Evolutionary conservation across 2,888 invertebrate genomes (phyloP).

Genomic region (Acrobasis consociella): DNA sequence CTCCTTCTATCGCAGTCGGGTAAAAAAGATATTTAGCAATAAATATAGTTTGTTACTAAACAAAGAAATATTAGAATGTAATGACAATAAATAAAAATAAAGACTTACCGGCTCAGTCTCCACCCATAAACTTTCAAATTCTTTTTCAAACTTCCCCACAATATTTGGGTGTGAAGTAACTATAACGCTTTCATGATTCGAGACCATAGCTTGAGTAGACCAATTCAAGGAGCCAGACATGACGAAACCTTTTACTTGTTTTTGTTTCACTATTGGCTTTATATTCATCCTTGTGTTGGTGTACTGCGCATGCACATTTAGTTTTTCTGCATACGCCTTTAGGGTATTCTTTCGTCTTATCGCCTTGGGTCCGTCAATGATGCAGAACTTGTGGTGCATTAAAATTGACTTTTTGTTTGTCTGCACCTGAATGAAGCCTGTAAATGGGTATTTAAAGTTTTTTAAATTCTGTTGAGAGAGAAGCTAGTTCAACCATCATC

Average conservation of each 20-base stretch:
- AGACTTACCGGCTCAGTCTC: conserved; percentile 66
- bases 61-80: no score
- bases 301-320: conserved; percentile 64
- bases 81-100: no score
- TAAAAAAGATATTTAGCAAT: no score
- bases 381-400: conserved; percentile 92
- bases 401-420: conserved; percentile 77
- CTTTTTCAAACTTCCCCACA: conserved; percentile 79
- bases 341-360: conserved; percentile 64
- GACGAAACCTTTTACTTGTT: conserved; percentile 70
- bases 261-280: conserved; percentile 49
- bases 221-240: conserved; percentile 90
- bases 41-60: no score
- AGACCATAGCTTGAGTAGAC: conserved; percentile 87
- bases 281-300: conserved; percentile 38
- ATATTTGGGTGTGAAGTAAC: conserved; percentile 83
- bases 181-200: conserved; percentile 87
- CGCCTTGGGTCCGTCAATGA: conserved; percentile 84
- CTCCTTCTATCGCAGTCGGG: no score
- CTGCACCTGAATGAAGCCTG: conserved; percentile 78
- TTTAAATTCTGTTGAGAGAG: no score
- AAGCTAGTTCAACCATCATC: no score
- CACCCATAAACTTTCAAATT: conserved; percentile 86
- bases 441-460: conserved; percentile 25
- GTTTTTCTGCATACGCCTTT: conserved; percentile 68